phyloP scores from a whole-genome alignment of 2,888 invertebrate species.

The Aricia artaxerxes region DNA sequence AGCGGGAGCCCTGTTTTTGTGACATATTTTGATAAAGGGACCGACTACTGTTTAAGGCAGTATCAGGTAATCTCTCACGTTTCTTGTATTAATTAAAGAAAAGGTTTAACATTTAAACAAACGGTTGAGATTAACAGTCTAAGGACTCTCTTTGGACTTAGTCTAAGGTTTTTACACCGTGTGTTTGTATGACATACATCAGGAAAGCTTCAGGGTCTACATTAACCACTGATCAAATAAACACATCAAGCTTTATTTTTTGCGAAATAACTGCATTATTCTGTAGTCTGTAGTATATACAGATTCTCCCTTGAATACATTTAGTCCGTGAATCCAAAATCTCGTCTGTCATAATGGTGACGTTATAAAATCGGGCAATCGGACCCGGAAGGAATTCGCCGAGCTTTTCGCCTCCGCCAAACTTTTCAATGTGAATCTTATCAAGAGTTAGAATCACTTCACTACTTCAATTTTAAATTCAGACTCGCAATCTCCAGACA shows the following conservation, averaged over 20 bases:
- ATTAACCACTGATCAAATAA: too few relatives aligned
- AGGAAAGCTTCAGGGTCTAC: too few relatives aligned
- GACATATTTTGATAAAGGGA: not conserved
- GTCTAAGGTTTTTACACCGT: too few relatives aligned
- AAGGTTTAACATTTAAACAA: too few relatives aligned
- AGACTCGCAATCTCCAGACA: constrained; percentile 7
- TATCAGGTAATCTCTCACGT: too few relatives aligned
- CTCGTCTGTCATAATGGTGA: constrained; percentile 24
- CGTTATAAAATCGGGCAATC: constrained; percentile 33
- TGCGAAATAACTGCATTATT: not conserved
- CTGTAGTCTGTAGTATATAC: too few relatives aligned
- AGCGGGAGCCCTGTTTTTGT: not conserved
- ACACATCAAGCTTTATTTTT: too few relatives aligned
- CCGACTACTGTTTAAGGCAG: too few relatives aligned
- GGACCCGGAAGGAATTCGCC: constrained; percentile 25
- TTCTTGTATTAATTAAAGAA: too few relatives aligned
- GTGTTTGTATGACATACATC: too few relatives aligned
- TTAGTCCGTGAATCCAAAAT: constrained; percentile 14
- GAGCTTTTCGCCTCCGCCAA: constrained; percentile 24
- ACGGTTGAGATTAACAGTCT: too few relatives aligned
- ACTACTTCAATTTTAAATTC: constrained; percentile 32
- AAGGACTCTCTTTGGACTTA: too few relatives aligned
- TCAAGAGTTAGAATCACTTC: constrained; percentile 31
- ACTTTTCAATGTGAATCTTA: constrained; percentile 33
- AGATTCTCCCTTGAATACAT: not conserved